Base-by-base conservation (phyloP, 2,797 vertebrate genomes). In the Etheostoma perlongum region DNA sequence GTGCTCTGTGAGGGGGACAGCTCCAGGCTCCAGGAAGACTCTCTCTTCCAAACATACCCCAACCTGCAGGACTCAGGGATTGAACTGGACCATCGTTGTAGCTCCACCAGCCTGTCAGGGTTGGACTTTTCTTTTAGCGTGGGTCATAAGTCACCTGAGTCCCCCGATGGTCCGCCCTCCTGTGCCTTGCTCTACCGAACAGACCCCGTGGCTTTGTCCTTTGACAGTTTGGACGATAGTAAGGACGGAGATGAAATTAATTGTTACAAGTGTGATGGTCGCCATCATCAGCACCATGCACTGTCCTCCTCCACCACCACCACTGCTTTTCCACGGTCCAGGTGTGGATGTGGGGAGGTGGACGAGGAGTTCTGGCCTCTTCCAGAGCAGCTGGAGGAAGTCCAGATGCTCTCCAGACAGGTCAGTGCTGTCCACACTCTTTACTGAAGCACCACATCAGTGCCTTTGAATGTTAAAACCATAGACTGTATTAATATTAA, bases 291-390 rank as follows among this genome's bases (percentile, higher is more conserved):
- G 52, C 74, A 23, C 23, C 81, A 4, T 1, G n/a, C 13, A 0
- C 11, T 0, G 2, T 12, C 72, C 27, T 59, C 88, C 64, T 73
- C 85, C 64, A 23, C 58, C 55, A 23, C 58, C 55, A 47, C 75
- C 16, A 51, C 70, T 0, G 62, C 95, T 5, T 85, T 96, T 4
- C 92, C 94, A 1, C 79, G 59, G 47, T 86, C 84, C 25, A 67
- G 69, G 57, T 75, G 73, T 60, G 59, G 59, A 10, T 74, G 74
- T 23, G 86, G 84, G 59, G 95, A 96, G 0, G 82, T 88, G 9
- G 97, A 98, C 0, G 96, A 97, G 3, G 98, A 98, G 55, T 99
- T 96, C 78, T 90, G 96, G 66, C 91, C 94, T 48, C 94, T 99
- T 60, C 98, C 98, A 9, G 83, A 95, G 0, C 92, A 92, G 66